These are phyloP conservation scores for Andrena cerasifolii DNA, from an alignment of 1,140 invertebrate species.

Conservation along the genomic window DNA sequence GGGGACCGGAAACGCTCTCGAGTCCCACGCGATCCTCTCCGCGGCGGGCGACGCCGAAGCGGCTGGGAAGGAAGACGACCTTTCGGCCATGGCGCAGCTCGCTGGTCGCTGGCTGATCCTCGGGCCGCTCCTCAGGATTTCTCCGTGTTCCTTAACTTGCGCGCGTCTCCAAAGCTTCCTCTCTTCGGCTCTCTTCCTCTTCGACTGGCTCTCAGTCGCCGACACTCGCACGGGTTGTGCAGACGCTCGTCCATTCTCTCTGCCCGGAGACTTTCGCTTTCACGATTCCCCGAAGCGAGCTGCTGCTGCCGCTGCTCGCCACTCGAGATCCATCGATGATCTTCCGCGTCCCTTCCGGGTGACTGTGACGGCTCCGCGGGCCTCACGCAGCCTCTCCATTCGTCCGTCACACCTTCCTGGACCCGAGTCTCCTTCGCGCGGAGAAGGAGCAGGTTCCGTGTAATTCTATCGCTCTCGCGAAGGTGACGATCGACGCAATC, in stretches of 20 bases:
- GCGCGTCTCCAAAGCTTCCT: slow-evolving; percentile 33
- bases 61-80: slow-evolving; percentile 6
- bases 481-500: slow-evolving; percentile 23
- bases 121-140: not conserved
- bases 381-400: too few species aligned
- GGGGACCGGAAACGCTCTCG: slow-evolving; percentile 25
- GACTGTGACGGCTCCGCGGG: too few species aligned
- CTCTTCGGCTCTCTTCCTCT: slow-evolving; percentile 38
- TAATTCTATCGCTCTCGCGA: slow-evolving; percentile 7
- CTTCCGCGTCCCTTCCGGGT: slow-evolving; percentile 24
- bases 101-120: not conserved
- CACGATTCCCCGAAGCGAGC: slow-evolving; percentile 22
- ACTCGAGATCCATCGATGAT: not conserved
- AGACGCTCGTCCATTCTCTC: slow-evolving; percentile 25
- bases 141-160: not conserved
- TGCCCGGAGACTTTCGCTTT: slow-evolving; percentile 41
- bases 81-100: slow-evolving; percentile 17
- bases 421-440: not conserved
- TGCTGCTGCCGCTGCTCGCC: not conserved
- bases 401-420: slow-evolving; percentile 7
- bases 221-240: slow-evolving; percentile 8
- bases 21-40: slow-evolving; percentile 13
- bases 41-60: not conserved
- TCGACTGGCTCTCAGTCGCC: slow-evolving; percentile 19
- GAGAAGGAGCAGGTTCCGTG: not conserved